Base-by-base conservation (phyloP, 2,888 invertebrate genomes). In the Caenorhabditis sp. region DNA sequence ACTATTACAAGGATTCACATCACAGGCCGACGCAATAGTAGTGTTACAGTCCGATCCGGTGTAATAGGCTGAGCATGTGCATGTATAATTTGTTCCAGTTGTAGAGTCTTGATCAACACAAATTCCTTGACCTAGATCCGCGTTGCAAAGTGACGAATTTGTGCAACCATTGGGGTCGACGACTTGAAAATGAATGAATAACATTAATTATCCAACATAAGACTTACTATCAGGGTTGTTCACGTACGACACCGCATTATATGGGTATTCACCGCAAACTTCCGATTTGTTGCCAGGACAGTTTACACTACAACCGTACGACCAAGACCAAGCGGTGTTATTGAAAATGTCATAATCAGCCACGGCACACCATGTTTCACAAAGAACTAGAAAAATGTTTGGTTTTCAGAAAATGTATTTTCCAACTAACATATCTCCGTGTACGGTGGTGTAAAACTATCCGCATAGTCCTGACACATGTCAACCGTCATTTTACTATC, bases 361-460 rank as follows among this genome's bases (percentile, higher is more conserved):
- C 8, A 55, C 72, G 27, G 61, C 61, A 21, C 67, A 72, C 72
- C 67, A 72, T 5, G 27, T 27, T 8, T 64, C 72, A 49, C 72
- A 72, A 3, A 72, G 4, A 4, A 63, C 64, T 64, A 14, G 43
- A 58, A 63, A 26, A 8, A 5, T 50, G n/a, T n/a, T 10, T 31
- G 31, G 31, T 6, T 31, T 31, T 6, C 31, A 6, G 31, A 31
- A 31, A 31, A 6, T 31, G 5, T 6, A 31, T 6, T 31, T 31
- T 31, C 10, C 31, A 43, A 43, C 43, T 43, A 6, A 43, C 43
- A 43, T 17, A 43, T 3, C 14, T 43, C 17, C 5, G 17, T 17
- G 14, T 43, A 43, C 1, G 24, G 19, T 19, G 57, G 57, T 24
- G 31, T 19, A 5, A 58, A 21, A 19, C 3, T 19, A 8, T 36